A percentile compares a stretch with the other conserved stretches of the same genome.
Evolutionary conservation across 2,888 invertebrate genomes (phyloP).

Genomic region (Heliconius aoede): DNA sequence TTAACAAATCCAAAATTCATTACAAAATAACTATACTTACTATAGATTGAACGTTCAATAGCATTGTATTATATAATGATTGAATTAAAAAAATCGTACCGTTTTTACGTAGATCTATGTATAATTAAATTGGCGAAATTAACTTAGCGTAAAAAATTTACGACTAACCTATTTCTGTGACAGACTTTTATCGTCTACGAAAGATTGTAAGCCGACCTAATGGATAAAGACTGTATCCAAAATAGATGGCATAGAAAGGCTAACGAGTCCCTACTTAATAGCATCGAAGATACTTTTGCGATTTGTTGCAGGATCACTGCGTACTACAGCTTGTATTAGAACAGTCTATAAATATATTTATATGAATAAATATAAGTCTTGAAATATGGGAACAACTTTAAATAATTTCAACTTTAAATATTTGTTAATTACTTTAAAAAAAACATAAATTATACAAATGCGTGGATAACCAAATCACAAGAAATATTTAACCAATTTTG

Average conservation of each 20-base stretch:
- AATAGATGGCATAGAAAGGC: not conserved
- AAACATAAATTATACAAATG: too few species aligned
- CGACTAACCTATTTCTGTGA: not conserved
- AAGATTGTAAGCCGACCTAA: not conserved
- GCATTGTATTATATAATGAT: too few species aligned
- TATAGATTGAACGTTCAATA: too few species aligned
- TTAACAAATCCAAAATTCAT: too few species aligned
- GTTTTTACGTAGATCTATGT: too few species aligned
- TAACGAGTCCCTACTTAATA: not conserved
- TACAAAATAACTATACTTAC: too few species aligned
- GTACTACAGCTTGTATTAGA: not conserved
- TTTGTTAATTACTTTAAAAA: too few species aligned
- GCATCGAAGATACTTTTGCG: not conserved
- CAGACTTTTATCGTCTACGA: not conserved
- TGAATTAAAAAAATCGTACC: too few species aligned
- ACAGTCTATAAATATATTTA: not conserved
- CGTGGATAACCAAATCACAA: not conserved
- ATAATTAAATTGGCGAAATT: too few species aligned
- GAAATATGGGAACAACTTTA: too few species aligned
- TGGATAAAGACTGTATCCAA: not conserved
- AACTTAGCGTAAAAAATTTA: not conserved
- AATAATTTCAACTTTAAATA: too few species aligned
- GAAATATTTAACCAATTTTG: not conserved
- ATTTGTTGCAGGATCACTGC: slow-evolving; percentile 14
- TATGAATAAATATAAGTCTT: too few species aligned